Percentiles rank a stretch among this genome's conserved stretches.
Evolutionary conservation across 2,113 vertebrate genomes (phyloP).

Genomic region (Saimiri boliviensis): DNA sequence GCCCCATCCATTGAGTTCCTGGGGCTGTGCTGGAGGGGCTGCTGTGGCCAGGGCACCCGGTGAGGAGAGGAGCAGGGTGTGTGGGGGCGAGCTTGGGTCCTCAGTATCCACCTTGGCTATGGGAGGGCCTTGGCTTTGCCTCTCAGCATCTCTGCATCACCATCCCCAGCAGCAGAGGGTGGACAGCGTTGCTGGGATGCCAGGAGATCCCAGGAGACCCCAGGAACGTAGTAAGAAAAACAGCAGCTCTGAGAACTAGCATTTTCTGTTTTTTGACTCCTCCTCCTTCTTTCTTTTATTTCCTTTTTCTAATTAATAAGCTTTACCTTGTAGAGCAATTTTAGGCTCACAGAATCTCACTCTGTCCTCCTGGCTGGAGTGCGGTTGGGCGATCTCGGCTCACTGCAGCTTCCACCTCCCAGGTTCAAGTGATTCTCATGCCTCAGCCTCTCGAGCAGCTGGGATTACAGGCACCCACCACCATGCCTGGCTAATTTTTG

Average conservation of each 20-base stretch:
- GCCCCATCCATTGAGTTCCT: background rate
- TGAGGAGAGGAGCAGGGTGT: background rate
- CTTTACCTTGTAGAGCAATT: background rate
- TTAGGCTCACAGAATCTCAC: background rate
- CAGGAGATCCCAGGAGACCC: background rate
- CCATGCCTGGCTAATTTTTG: too few relatives aligned
- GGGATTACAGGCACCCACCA: too few relatives aligned
- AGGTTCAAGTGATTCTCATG: too few relatives aligned
- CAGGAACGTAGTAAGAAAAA: background rate
- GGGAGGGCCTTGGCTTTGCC: background rate
- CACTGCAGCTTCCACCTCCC: too few relatives aligned
- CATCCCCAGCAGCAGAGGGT: background rate
- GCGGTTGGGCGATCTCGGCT: too few relatives aligned
- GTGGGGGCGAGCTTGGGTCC: background rate
- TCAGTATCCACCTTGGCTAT: background rate
- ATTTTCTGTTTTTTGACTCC: background rate
- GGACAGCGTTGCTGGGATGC: fast-evolving
- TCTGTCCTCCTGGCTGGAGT: too few relatives aligned
- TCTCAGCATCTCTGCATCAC: fast-evolving
- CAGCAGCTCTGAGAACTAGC: background rate
- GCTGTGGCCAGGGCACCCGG: background rate
- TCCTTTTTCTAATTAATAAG: background rate
- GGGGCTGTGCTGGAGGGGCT: background rate
- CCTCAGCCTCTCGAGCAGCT: too few relatives aligned
- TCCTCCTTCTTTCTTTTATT: background rate